phyloP scores from a whole-genome alignment of 2,797 vertebrate species.

The Alauda arvensis region DNA sequence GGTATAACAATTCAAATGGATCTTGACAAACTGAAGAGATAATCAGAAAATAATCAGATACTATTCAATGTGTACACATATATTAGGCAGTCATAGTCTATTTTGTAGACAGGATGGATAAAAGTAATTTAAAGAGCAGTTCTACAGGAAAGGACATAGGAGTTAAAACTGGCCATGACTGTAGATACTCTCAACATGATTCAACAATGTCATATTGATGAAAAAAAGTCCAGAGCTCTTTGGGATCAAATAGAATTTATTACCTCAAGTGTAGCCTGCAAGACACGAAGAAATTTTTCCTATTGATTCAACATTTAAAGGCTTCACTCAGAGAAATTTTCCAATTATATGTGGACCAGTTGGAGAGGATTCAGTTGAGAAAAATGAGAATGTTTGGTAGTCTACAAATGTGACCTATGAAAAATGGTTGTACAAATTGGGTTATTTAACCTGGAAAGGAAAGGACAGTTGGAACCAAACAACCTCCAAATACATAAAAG shows the following conservation, averaged over 20 bases:
- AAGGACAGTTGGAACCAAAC: not conserved
- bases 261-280: not conserved
- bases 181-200: not conserved
- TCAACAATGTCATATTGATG: not conserved
- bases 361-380: constrained; percentile 8
- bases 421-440: not conserved
- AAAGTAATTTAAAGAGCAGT: not conserved
- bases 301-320: constrained; percentile 39
- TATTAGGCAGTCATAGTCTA: not conserved
- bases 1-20: not conserved
- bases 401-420: not conserved
- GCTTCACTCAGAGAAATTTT: constrained; percentile 25
- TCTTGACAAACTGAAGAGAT: not conserved
- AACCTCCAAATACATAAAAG: not conserved
- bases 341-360: constrained; percentile 11
- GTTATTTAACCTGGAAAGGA: constrained; percentile 22
- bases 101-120: not conserved
- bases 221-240: not conserved
- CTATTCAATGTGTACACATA: not conserved
- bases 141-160: not conserved
- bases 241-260: constrained; percentile 4
- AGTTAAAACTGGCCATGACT: not conserved
- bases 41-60: not conserved
- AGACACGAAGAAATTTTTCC: constrained; percentile 16
- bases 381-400: not conserved